phyloP scores from a whole-genome alignment of 2,797 vertebrate species.

The Rhyacichthys aspro region DNA sequence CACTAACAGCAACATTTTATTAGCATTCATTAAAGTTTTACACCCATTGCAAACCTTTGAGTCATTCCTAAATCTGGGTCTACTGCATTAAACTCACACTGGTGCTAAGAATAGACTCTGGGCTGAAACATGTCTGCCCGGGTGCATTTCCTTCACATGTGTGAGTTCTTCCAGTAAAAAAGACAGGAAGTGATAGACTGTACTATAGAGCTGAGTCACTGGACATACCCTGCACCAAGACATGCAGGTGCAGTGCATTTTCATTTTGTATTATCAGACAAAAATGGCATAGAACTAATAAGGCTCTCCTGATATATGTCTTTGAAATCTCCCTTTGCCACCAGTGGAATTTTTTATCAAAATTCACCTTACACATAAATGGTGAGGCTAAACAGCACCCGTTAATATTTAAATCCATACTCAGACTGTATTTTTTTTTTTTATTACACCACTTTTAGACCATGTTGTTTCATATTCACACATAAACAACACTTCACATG shows the following conservation, averaged over 20 bases:
- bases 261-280: background rate
- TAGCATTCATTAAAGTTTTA: slow-evolving; percentile 29
- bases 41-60: slow-evolving; percentile 19
- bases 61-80: slow-evolving; percentile 6
- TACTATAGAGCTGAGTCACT: slow-evolving; percentile 54
- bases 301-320: no score
- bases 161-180: slow-evolving; percentile 41
- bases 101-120: slow-evolving; percentile 52
- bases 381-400: no score
- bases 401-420: no score
- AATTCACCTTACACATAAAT: no score
- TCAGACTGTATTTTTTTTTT: no score
- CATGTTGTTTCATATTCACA: no score
- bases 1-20: slow-evolving; percentile 13
- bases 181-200: slow-evolving; percentile 34
- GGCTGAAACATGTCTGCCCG: slow-evolving; percentile 49
- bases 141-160: slow-evolving; percentile 37
- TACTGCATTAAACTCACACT: slow-evolving; percentile 1
- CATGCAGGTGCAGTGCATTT: background rate
- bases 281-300: no score
- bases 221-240: background rate
- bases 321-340: no score
- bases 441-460: no score
- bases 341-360: no score
- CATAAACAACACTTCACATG: no score